A percentile compares a stretch with the other conserved stretches of the same genome.
These are phyloP conservation scores for Hypanus sabinus DNA, from an alignment of 2,113 vertebrate genomes.

Conservation along the genomic window DNA sequence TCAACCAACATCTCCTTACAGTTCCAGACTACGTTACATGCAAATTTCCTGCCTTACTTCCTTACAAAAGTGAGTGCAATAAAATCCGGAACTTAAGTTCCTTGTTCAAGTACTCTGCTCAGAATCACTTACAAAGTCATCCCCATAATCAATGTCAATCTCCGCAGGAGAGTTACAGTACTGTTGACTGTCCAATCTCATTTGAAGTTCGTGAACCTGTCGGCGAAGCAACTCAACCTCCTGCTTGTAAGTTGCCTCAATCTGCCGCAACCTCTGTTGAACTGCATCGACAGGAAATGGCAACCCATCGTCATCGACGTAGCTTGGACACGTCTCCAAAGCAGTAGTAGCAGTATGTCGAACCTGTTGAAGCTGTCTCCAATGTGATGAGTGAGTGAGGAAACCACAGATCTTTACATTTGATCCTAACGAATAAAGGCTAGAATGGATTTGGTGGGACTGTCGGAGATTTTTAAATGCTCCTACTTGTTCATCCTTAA, in stretches of 20 bases:
- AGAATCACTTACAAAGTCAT: conserved; percentile 84
- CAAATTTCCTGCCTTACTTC: neutral
- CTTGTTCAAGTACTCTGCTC: neutral
- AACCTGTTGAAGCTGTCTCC: conserved; percentile 1
- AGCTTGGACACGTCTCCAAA: conserved; percentile 53
- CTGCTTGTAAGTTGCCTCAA: conserved; percentile 93
- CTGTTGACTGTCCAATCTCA: conserved; percentile 87
- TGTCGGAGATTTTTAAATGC: conserved; percentile 51
- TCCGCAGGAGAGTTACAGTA: conserved; percentile 78
- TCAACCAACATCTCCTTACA: neutral
- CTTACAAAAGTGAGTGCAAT: neutral
- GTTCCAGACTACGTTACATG: neutral
- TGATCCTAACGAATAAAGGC: conserved; percentile 42
- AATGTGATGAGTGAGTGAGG: conserved; percentile 18
- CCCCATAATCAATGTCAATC: conserved; percentile 88
- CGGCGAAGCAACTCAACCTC: conserved; percentile 89
- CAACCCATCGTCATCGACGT: conserved; percentile 88
- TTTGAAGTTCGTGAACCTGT: conserved; percentile 90
- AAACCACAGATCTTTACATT: conserved; percentile 12
- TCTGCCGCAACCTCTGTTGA: conserved; percentile 90
- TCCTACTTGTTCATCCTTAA: conserved; percentile 53
- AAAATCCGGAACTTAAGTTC: neutral
- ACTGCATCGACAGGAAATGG: conserved; percentile 89
- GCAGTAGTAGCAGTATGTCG: neutral
- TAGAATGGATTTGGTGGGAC: conserved; percentile 49